Evolutionary conservation across 1,140 invertebrate genomes (phyloP).

Genomic region (Aleiodes sp.): DNA sequence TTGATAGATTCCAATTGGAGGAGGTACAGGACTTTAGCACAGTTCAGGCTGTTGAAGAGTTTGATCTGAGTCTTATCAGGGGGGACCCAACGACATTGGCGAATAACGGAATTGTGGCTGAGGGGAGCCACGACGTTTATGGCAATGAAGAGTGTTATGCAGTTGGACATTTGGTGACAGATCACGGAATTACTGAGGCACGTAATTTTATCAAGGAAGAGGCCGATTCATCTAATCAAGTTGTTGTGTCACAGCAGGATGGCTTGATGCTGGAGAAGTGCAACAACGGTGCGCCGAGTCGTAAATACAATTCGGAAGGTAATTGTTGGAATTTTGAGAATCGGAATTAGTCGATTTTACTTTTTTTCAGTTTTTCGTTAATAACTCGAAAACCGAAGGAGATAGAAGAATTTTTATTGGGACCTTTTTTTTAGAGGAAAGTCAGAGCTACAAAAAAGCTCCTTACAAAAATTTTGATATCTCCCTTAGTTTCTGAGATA

Average conservation of each 20-base stretch:
- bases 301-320: background rate
- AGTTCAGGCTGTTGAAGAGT: conserved; percentile 52
- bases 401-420: too few species aligned
- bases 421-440: too few species aligned
- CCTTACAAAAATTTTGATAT: too few species aligned
- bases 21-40: conserved; percentile 34
- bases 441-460: too few species aligned
- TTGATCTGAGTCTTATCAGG: conserved; percentile 61
- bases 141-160: conserved; percentile 48
- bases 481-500: too few species aligned
- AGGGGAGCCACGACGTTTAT: conserved; percentile 45
- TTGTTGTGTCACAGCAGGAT: conserved; percentile 56
- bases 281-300: conserved; percentile 29
- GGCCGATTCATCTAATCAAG: conserved; percentile 46
- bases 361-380: background rate
- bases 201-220: conserved; percentile 21
- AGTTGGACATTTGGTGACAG: conserved; percentile 55
- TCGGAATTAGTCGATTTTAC: too few species aligned
- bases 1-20: conserved; percentile 35
- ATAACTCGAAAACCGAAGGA: too few species aligned
- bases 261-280: conserved; percentile 48
- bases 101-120: too few species aligned
- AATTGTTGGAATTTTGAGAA: too few species aligned
- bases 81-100: conserved; percentile 55
- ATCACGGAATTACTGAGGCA: conserved; percentile 37